Evolutionary conservation across 2,113 vertebrate species (phyloP), one percentile per base, ranked within the genome.

Genomic region (Alethe castanea): DNA sequence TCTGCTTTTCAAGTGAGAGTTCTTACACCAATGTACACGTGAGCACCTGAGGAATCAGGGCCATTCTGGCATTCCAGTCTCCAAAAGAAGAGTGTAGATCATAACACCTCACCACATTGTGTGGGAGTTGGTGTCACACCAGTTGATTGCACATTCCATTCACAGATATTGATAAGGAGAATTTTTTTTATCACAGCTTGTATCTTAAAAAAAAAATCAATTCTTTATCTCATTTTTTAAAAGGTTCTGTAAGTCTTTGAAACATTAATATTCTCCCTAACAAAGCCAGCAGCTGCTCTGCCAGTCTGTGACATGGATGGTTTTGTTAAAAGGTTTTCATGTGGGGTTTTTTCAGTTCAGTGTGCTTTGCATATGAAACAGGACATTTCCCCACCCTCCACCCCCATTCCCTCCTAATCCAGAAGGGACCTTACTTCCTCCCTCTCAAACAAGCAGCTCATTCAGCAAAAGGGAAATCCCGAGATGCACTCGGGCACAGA

Each of bases 391-490:
- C 94, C 96, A 82, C 92, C 87, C 90, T 88, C 96, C 96, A 92
- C 91, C 86, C 91, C 92, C 90, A 92, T 81, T 85, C 93, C 92
- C 90, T 95, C 84, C 90, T 96, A 97, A 98, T 97, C 98, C 98
- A 98, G 97, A 76, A 96, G 98, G 98, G 98, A 98, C 97, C 97
- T 97, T 53, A 98, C 98, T 99, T 99, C 98, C 98, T 98, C 96
- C 94, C 96, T 95, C 95, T 94, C 92, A 86, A 98, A 98, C 98
- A 98, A 98, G 98, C 92, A 76, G 97, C 97, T 96, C 98, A 98
- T 98, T 99, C 98, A 98, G 98, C 97, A 97, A 96, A 98, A 97
- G 97, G 98, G 98, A 98, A 98, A 98, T 98, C 98, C 98, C 92
- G 95, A 96, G 94, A 97, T 98, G 97, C 97, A 97, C 81, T 40